Evolutionary conservation across 2,888 invertebrate genomes (phyloP).

Genomic region (Apamea epomidion): DNA sequence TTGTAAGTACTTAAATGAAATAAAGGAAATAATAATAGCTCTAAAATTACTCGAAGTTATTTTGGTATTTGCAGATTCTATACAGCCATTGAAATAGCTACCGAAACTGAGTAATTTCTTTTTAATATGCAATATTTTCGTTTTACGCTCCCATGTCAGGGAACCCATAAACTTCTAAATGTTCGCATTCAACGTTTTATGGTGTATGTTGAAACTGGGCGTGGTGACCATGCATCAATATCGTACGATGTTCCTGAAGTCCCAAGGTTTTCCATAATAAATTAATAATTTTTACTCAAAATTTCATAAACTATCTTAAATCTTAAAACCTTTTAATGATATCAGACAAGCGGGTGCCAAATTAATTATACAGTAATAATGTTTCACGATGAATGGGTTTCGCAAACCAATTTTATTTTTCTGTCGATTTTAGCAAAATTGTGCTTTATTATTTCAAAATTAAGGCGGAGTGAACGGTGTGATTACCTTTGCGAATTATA

Average conservation of each 20-base stretch:
- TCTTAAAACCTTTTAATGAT: conserved; percentile 63
- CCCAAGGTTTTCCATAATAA: neutral
- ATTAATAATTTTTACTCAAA: neutral
- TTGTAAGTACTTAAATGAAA: no score
- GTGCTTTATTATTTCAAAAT: neutral
- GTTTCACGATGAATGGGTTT: conserved; percentile 49
- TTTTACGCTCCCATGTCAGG: conserved; percentile 40
- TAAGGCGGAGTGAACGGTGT: neutral
- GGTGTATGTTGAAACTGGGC: conserved; percentile 34
- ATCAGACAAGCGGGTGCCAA: conserved; percentile 56
- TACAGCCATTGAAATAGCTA: conserved; percentile 18
- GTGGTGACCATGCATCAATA: conserved; percentile 19
- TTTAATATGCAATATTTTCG: conserved; percentile 44
- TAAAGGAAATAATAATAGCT: no score
- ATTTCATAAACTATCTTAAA: conserved; percentile 51
- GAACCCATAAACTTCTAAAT: conserved; percentile 52
- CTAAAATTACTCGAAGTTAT: conserved; percentile 13
- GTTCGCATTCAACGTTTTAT: conserved; percentile 44
- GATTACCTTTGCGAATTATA: conserved; percentile 11
- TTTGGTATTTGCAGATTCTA: neutral
- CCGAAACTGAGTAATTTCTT: conserved; percentile 34
- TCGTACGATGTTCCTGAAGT: neutral
- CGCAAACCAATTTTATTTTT: neutral
- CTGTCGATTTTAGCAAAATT: conserved; percentile 7
- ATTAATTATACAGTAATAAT: conserved; percentile 63